Evolutionary conservation across 1,140 invertebrate species (phyloP).

Genomic region (Sinella curviseta): DNA sequence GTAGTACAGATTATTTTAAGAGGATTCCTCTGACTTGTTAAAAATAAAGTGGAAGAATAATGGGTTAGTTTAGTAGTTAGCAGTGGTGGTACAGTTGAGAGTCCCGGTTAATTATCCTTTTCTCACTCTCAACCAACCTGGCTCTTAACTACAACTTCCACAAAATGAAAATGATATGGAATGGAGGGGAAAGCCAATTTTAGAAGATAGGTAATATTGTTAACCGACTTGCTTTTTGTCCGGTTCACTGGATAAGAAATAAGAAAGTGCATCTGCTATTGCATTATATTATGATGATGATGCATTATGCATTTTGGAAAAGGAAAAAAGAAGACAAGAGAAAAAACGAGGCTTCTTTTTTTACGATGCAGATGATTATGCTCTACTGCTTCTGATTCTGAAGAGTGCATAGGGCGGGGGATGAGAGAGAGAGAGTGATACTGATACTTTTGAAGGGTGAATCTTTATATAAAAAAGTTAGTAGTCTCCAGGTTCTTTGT

Average conservation of each 20-base stretch:
- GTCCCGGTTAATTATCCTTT: slow-evolving; percentile 20
- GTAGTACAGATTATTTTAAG: background rate
- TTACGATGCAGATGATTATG: slow-evolving; percentile 12
- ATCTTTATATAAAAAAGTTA: background rate
- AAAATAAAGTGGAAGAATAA: background rate
- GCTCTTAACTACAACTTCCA: background rate
- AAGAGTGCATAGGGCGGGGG: background rate
- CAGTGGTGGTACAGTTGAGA: background rate
- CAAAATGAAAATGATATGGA: background rate
- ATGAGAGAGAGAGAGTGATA: slow-evolving; percentile 1
- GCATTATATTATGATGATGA: background rate
- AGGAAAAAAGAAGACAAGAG: no score
- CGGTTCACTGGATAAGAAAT: background rate
- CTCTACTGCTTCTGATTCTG: no score
- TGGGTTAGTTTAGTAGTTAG: no score
- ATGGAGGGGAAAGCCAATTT: background rate
- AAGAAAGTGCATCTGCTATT: slow-evolving; percentile 17
- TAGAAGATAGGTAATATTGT: background rate
- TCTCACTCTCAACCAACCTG: background rate
- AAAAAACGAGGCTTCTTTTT: background rate
- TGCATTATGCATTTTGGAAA: slow-evolving; percentile 21
- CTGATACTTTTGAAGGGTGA: slow-evolving; percentile 1
- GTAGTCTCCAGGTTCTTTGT: background rate
- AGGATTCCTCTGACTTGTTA: slow-evolving; percentile 16
- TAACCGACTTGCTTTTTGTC: background rate